These are phyloP conservation scores for Eupsilia transversa DNA, from an alignment of 2,888 invertebrate species.

Conservation along the genomic window DNA sequence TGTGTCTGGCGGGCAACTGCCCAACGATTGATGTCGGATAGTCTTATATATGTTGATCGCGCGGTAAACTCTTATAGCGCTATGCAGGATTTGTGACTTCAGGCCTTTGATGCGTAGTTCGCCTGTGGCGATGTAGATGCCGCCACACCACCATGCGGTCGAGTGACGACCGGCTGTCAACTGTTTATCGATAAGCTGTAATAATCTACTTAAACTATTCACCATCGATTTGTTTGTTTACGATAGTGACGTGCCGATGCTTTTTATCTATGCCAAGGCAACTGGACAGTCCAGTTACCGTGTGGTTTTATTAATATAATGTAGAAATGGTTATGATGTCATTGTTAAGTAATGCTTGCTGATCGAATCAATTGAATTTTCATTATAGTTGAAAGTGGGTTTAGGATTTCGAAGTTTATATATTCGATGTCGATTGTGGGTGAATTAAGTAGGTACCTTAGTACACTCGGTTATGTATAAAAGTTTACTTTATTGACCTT, in stretches of 20 bases:
- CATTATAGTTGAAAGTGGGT: not conserved
- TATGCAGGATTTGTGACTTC: too few species aligned
- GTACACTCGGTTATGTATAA: not conserved
- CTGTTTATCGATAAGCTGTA: slow-evolving; percentile 8
- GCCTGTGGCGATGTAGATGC: too few species aligned
- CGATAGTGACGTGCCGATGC: slow-evolving; percentile 22
- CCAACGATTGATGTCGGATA: too few species aligned
- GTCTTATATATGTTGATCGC: too few species aligned
- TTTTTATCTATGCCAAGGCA: slow-evolving; percentile 56
- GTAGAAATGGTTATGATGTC: slow-evolving; percentile 42
- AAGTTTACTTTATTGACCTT: not conserved
- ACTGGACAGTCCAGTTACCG: slow-evolving; percentile 18
- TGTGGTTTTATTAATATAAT: slow-evolving; percentile 31
- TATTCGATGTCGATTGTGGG: slow-evolving; percentile 3
- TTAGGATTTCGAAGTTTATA: not conserved
- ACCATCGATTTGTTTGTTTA: slow-evolving; percentile 54
- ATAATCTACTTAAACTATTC: slow-evolving; percentile 13
- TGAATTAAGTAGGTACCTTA: slow-evolving; percentile 1
- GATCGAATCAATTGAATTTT: slow-evolving; percentile 16
- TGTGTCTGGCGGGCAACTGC: too few species aligned
- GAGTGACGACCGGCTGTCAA: not conserved
- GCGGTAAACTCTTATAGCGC: too few species aligned
- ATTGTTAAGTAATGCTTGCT: slow-evolving; percentile 35
- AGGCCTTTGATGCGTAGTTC: too few species aligned
- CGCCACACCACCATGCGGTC: too few species aligned